Percentiles rank a stretch among this genome's conserved stretches.
Evolutionary conservation across 2,797 vertebrate species (phyloP).

Genomic region (Poeciliopsis presidionis): DNA sequence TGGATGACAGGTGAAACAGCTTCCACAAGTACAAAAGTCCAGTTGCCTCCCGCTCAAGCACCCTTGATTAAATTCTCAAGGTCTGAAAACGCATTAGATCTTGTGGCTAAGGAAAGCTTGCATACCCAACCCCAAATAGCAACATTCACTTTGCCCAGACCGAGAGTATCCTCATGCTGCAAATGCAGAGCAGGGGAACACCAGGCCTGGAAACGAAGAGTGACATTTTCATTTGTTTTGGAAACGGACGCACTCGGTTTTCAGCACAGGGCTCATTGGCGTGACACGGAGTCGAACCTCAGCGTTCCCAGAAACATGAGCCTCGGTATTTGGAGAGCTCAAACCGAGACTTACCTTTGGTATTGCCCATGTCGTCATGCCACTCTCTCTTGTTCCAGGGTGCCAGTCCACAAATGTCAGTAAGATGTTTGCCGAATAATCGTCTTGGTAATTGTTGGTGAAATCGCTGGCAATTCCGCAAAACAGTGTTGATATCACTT

Average conservation of each 20-base stretch:
- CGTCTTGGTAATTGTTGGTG: background rate
- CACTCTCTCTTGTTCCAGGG: conserved; percentile 32
- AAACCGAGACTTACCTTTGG: conserved; percentile 55
- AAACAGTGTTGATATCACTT: background rate
- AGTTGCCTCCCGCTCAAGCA: background rate
- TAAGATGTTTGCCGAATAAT: conserved; percentile 2
- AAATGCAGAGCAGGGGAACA: conserved; percentile 12
- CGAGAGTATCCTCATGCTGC: background rate
- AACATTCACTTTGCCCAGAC: background rate
- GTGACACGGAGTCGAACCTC: conserved; percentile 54
- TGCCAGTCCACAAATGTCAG: conserved; percentile 18
- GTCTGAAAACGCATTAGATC: background rate
- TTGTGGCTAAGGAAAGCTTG: conserved; percentile 7
- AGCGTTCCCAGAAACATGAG: conserved; percentile 75
- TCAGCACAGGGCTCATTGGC: conserved; percentile 37
- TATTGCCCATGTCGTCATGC: conserved; percentile 43
- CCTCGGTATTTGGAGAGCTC: conserved; percentile 52
- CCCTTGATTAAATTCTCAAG: background rate
- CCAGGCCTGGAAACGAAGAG: conserved; percentile 25
- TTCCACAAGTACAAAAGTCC: background rate
- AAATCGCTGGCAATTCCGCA: background rate
- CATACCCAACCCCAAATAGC: conserved; percentile 12
- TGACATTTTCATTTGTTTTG: conserved; percentile 56
- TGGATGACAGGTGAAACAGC: background rate
- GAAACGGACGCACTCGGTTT: conserved; percentile 47